Evolutionary conservation across 2,888 invertebrate genomes (phyloP).

Genomic region (Pristionchus japonicus): DNA sequence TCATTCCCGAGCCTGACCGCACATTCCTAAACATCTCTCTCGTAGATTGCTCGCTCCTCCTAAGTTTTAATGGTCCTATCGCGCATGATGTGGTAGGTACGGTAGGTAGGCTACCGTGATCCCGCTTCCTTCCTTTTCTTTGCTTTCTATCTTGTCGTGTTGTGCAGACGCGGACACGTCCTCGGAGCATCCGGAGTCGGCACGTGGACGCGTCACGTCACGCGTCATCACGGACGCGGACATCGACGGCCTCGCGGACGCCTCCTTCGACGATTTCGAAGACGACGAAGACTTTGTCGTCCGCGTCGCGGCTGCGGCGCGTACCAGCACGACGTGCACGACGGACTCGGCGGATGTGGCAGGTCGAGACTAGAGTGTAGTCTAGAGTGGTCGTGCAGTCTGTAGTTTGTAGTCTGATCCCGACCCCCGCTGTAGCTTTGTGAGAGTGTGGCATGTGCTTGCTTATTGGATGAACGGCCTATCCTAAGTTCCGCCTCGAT

Average conservation of each 20-base stretch:
- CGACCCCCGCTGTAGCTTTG: neutral
- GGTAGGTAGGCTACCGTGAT: neutral
- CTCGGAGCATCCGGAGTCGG: neutral
- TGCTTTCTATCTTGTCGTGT: neutral
- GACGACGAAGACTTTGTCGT: slow-evolving; percentile 31
- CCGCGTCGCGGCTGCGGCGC: slow-evolving; percentile 25
- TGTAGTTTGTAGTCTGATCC: slow-evolving; percentile 18
- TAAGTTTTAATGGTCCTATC: neutral
- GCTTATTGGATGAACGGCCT: neutral
- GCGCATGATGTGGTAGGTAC: neutral
- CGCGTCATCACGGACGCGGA: too few relatives aligned
- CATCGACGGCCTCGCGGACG: neutral
- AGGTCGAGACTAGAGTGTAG: slow-evolving; percentile 9
- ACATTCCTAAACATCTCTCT: neutral
- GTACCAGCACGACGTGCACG: neutral
- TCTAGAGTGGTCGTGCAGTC: neutral
- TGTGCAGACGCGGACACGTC: slow-evolving; percentile 37
- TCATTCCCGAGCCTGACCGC: neutral
- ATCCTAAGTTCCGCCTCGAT: neutral
- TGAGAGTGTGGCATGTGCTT: slow-evolving; percentile 7
- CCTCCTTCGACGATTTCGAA: neutral
- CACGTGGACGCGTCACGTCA: neutral
- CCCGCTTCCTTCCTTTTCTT: neutral
- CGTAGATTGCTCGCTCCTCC: neutral
- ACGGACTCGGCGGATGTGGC: slow-evolving; percentile 28